Evolutionary conservation across 2,113 vertebrate genomes (phyloP), one percentile per base, ranked within the genome.

Genomic region (Malurus alboscapulatus): DNA sequence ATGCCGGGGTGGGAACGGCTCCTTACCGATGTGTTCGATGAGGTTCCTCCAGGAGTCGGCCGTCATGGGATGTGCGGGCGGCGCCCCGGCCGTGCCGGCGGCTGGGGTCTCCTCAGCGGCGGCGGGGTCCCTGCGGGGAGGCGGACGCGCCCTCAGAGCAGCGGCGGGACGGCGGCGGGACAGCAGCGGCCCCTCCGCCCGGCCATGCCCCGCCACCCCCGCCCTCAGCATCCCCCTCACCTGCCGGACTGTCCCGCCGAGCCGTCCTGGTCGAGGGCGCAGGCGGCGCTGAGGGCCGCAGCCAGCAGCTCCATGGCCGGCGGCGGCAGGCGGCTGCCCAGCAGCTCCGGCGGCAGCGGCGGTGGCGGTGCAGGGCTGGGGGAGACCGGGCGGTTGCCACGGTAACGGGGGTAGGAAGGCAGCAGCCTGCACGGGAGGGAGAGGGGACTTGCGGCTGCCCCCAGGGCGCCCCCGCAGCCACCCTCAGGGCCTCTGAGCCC

Each of bases 11-110:
- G 54, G 36, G 44, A 26, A 14, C 72, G 36, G 61, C 38, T 90
- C 44, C 96, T 94, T 96, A 98, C 98, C 98, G 95, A 98, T 98
- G n/a, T 98, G 97, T 30, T 98, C 98, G 61, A 98, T 97, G 78
- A 98, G 97, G 87, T 97, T 98, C 86, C 96, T 97, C 98, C 98
- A 98, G 47, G 98, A 98, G 83, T 98, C 97, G 13, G 97, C 95
- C 40, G 98, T 97, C 72, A 98, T 96, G n/a, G 98, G 98, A 40
- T 97, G 98, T 24, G 97, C 96, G 88, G 88, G 88, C 72, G 97
- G 93, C 67, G 93, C 86, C 74, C 93, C 95, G 7, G 94, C 96
- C 90, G 95, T 86, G 96, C 77, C 84, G 94, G 94, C 55, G 92
- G 95, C 84, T 4, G 96, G 92, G 84, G 66, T 97, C 75, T 98